phyloP scores from a whole-genome alignment of 92 coral and sea anemone species.

The Siderastrea siderea region DNA sequence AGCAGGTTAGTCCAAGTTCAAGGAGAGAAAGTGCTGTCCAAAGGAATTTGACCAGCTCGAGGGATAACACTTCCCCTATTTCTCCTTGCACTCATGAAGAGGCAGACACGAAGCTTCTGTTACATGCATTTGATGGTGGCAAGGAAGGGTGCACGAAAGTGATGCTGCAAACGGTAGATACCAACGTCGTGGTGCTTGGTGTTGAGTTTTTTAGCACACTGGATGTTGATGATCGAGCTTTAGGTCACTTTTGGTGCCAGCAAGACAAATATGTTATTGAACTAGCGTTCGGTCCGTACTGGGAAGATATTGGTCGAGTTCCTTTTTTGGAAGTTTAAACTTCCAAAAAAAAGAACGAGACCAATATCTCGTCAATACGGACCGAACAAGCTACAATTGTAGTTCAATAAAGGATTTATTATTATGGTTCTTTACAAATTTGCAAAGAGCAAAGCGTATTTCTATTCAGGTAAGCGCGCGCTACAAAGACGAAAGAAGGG shows the following conservation, averaged over 20 bases:
- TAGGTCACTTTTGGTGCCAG: slow-evolving; percentile 42
- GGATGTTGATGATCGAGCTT: slow-evolving; percentile 17
- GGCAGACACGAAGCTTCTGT: neutral
- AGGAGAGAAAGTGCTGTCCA: neutral
- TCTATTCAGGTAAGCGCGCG: no score
- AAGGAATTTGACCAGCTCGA: neutral
- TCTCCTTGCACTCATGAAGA: neutral
- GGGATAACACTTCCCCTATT: neutral
- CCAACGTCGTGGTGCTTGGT: slow-evolving; percentile 45
- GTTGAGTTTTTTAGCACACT: neutral
- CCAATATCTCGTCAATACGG: no score
- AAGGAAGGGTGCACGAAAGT: slow-evolving; percentile 5
- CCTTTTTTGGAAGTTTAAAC: no score
- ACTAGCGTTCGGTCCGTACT: no score
- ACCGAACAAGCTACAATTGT: no score
- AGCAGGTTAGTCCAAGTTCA: neutral
- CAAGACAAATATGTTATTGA: neutral
- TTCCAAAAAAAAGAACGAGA: no score
- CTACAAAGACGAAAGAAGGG: no score
- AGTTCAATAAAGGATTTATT: no score
- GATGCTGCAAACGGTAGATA: slow-evolving; percentile 41
- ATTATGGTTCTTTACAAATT: no score
- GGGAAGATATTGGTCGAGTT: no score
- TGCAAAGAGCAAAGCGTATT: no score
- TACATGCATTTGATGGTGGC: slow-evolving; percentile 30